Evolutionary conservation across 2,113 vertebrate genomes (phyloP).

Genomic region (Suricata suricatta): DNA sequence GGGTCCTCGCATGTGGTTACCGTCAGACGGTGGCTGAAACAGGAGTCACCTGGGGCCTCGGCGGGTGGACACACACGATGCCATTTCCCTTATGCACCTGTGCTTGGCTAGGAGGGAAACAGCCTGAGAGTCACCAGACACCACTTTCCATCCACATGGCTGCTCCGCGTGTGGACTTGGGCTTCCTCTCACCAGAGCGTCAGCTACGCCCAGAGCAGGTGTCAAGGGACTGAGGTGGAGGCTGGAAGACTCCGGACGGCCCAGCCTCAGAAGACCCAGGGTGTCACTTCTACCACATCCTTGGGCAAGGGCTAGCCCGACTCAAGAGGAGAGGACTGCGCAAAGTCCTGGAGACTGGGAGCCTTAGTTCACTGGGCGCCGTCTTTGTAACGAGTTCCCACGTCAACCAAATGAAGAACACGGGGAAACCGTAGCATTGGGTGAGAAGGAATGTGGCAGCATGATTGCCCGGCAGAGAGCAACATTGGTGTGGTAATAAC

Average conservation of each 20-base stretch:
- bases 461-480: fast-evolving
- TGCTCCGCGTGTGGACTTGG: fast-evolving
- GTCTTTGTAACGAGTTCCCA: not conserved
- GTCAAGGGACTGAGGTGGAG: not conserved
- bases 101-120: not conserved
- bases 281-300: not conserved
- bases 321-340: not conserved
- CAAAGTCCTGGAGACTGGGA: not conserved
- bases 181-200: not conserved
- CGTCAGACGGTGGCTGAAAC: not conserved
- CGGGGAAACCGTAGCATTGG: fast-evolving
- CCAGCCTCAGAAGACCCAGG: not conserved
- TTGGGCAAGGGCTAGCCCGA: not conserved
- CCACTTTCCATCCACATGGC: not conserved
- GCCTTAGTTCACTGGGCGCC: not conserved
- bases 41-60: not conserved
- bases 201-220: not conserved
- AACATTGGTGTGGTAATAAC: fast-evolving
- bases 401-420: not conserved
- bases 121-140: not conserved
- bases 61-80: not conserved
- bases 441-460: fast-evolving
- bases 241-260: not conserved
- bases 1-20: not conserved
- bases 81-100: not conserved